phyloP scores from a whole-genome alignment of 2,797 vertebrate species.

The Arvicola amphibius region DNA sequence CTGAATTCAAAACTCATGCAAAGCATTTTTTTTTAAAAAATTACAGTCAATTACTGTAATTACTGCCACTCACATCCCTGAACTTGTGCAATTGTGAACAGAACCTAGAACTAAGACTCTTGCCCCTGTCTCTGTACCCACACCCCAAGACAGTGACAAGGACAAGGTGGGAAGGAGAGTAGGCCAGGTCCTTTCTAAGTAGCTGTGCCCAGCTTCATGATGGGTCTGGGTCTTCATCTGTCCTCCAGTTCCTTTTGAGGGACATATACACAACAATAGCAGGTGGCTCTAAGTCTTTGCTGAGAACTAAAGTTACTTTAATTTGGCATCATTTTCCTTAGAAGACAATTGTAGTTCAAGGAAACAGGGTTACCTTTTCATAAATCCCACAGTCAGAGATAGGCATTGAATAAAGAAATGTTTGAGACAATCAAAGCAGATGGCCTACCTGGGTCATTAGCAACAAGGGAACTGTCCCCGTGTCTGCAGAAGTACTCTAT shows the following conservation, averaged over 20 bases:
- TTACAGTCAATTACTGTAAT: too few relatives aligned
- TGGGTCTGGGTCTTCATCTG: neutral
- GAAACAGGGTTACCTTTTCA: neutral
- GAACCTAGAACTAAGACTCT: neutral
- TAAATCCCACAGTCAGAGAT: conserved; percentile 26
- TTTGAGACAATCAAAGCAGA: neutral
- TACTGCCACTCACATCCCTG: neutral
- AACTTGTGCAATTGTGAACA: neutral
- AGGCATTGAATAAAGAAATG: neutral
- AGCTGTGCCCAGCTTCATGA: neutral
- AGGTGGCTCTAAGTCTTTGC: neutral
- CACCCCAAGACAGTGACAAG: neutral
- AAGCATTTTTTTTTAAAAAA: neutral
- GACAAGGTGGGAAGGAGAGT: neutral
- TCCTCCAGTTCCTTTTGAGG: neutral
- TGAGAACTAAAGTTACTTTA: neutral
- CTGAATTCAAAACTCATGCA: neutral
- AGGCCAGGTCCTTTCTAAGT: neutral
- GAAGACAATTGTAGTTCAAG: neutral
- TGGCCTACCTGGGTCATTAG: conserved; percentile 61
- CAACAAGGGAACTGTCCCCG: neutral
- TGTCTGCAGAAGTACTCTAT: conserved; percentile 72
- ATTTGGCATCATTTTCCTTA: conserved; percentile 40
- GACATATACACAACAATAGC: neutral
- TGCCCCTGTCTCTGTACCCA: neutral